Evolutionary conservation across 2,888 invertebrate species (phyloP).

Genomic region (Chymomyza procnemis): DNA sequence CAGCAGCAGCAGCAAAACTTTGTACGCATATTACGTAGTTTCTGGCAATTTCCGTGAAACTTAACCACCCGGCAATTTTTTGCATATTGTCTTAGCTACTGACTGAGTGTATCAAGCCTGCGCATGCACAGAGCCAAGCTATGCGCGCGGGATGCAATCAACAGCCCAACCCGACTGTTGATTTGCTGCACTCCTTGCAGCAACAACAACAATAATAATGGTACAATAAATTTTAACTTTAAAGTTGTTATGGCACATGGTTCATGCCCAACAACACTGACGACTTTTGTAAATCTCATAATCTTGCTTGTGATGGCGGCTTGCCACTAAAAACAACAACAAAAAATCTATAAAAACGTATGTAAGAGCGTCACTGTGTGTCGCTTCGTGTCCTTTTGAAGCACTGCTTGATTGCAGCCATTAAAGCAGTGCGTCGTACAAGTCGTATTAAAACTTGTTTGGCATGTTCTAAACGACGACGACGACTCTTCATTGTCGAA

Average conservation of each 20-base stretch:
- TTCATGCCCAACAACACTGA: not conserved
- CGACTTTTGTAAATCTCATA: conserved; percentile 23
- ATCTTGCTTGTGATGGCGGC: conserved; percentile 48
- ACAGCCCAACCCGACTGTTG: conserved; percentile 53
- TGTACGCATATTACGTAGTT: not conserved
- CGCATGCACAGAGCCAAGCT: conserved; percentile 58
- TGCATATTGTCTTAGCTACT: conserved; percentile 10
- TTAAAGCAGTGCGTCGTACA: conserved; percentile 23
- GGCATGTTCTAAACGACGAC: conserved; percentile 61
- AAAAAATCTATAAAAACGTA: conserved; percentile 44
- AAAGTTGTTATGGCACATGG: conserved; percentile 51
- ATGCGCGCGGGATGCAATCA: not conserved
- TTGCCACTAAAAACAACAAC: conserved; percentile 25
- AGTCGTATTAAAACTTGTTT: conserved; percentile 65
- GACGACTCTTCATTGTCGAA: conserved; percentile 32
- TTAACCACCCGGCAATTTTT: conserved; percentile 1
- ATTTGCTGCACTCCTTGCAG: conserved; percentile 32
- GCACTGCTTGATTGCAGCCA: conserved; percentile 28
- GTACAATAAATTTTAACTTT: no score
- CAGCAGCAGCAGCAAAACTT: not conserved
- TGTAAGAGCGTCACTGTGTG: conserved; percentile 1
- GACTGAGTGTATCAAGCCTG: conserved; percentile 29
- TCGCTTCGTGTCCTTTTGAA: conserved; percentile 58
- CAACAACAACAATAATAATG: conserved; percentile 20
- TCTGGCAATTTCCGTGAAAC: conserved; percentile 47